A percentile compares a stretch with the other conserved stretches of the same genome.
phyloP scores from a whole-genome alignment of 2,888 invertebrate species.

The Deladenus siricidicola region DNA sequence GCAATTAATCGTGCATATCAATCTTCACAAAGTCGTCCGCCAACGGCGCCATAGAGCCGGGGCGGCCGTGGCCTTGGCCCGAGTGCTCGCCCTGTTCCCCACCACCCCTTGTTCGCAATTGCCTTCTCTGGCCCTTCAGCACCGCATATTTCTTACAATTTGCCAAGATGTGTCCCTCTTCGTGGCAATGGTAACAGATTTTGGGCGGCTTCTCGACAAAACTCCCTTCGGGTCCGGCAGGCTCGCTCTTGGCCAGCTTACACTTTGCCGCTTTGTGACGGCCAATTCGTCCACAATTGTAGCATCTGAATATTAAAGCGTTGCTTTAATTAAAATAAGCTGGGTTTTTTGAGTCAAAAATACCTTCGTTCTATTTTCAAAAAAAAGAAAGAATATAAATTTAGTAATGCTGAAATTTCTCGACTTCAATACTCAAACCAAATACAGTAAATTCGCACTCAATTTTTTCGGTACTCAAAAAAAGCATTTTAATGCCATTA shows the following conservation, averaged over 20 bases:
- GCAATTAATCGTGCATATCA: no score
- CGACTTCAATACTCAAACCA: no score
- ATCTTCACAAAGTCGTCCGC: no score
- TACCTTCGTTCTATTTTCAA: not conserved
- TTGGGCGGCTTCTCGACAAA: slow-evolving; percentile 11
- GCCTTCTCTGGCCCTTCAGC: not conserved
- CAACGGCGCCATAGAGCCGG: no score
- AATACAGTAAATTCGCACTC: no score
- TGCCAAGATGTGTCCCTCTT: slow-evolving; percentile 16
- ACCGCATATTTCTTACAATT: slow-evolving; percentile 21
- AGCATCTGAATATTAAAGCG: slow-evolving; percentile 13
- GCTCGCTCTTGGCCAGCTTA: slow-evolving; percentile 14
- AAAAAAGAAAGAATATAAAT: no score
- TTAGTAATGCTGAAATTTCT: no score
- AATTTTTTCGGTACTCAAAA: no score
- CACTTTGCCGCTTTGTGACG: slow-evolving; percentile 19
- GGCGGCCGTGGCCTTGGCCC: no score
- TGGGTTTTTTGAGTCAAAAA: not conserved
- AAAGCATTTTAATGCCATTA: not conserved
- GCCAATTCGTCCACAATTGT: slow-evolving; percentile 24
- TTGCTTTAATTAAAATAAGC: not conserved
- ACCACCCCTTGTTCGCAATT: no score
- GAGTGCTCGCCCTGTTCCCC: no score
- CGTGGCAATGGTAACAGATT: slow-evolving; percentile 24
- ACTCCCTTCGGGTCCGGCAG: slow-evolving; percentile 10